These are phyloP conservation scores for Scalopus aquaticus DNA, from an alignment of 2,113 vertebrate species.

Conservation along the genomic window DNA sequence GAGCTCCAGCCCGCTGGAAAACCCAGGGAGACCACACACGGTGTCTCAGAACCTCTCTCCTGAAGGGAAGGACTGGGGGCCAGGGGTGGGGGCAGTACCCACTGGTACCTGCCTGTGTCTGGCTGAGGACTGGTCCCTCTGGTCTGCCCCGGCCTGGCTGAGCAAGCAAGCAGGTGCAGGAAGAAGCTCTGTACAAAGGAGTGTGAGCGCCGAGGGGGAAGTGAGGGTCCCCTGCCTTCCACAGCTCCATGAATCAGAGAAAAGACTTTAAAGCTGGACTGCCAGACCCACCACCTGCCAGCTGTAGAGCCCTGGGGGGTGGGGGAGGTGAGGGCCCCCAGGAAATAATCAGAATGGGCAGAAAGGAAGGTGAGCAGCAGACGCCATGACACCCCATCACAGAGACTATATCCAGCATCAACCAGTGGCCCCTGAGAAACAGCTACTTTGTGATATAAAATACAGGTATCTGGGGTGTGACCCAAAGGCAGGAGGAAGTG, in stretches of 20 bases:
- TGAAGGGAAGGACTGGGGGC: background rate
- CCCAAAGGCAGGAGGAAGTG: background rate
- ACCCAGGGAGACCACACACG: background rate
- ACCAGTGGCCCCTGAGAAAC: background rate
- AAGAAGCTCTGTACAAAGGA: background rate
- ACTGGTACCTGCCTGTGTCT: no score
- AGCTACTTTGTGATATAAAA: background rate
- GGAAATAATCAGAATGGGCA: background rate
- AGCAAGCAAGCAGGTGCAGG: background rate
- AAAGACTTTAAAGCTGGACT: background rate
- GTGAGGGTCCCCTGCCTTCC: background rate
- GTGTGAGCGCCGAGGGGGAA: background rate
- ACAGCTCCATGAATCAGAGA: background rate
- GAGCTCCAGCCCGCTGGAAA: background rate
- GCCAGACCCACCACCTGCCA: background rate
- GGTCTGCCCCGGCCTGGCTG: background rate
- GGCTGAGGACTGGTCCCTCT: background rate
- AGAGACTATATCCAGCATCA: background rate
- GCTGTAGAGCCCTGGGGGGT: background rate
- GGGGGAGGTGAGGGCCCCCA: background rate
- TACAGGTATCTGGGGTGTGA: background rate
- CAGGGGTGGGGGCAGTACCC: background rate
- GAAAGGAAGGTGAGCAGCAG: background rate
- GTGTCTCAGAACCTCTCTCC: background rate
- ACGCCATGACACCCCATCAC: background rate